Evolutionary conservation across 2,113 vertebrate species (phyloP), one percentile per base, ranked within the genome.

Genomic region (Oreochromis aureus): DNA sequence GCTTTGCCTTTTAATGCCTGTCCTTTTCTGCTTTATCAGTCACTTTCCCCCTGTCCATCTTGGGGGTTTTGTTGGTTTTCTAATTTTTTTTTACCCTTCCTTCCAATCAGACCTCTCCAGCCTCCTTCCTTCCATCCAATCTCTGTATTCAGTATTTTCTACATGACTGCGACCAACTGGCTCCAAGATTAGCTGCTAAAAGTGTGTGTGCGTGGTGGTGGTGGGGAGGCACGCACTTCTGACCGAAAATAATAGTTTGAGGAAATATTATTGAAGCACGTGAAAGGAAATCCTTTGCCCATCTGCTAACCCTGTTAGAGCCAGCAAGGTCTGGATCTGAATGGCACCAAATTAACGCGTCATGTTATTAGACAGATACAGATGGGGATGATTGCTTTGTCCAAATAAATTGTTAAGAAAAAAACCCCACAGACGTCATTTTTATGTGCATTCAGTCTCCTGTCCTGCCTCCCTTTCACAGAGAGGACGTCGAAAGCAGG

Each of bases 231-330:
- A 87, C 87, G 87, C 86, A 55, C 92, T 84, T 84, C 73, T 83
- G 86, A 81, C 92, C 27, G 91, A 94, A 95, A 96, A 96, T 94
- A 95, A 91, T 89, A 93, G 88, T 94, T 94, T 91, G 90, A 93
- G 91, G 94, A 94, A 95, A 95, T 93, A 93, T 69, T 95, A 94
- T 86, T 66, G 61, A 93, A 91, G 89, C 91, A 95, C 66, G 91
- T 92, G 94, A 94, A 95, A 95, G 93, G 91, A 95, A 95, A 95
- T 93, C 94, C 92, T 92, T 88, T 79, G 90, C 53, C 92, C 95
- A 95, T 96, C 96, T 97, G 96, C 86, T 94, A 87, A 87, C 84
- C 63, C 24, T 82, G 80, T 96, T 96, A 95, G 85, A 87, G 83
- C 8, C 19, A 46, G 84, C 92, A 82, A 91, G 89, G 92, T 92